A percentile compares a stretch with the other conserved stretches of the same genome.
phyloP scores from a whole-genome alignment of 1,140 invertebrate species.

The Melipona quadrifasciata region DNA sequence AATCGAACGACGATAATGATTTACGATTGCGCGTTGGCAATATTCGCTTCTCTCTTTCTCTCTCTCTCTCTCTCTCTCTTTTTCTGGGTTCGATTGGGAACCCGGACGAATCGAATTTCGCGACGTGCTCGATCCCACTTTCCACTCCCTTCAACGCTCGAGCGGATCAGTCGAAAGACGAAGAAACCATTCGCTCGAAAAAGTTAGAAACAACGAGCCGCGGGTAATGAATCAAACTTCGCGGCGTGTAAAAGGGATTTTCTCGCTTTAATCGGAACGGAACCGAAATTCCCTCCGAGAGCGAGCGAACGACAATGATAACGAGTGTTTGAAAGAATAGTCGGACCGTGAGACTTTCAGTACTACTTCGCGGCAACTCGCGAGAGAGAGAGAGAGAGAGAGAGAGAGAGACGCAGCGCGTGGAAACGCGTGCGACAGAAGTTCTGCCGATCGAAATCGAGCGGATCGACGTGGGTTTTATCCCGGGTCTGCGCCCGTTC shows the following conservation, averaged over 20 bases:
- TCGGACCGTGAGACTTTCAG: conserved; percentile 25
- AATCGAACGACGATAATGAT: conserved; percentile 44
- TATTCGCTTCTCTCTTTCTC: background rate
- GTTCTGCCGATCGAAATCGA: conserved; percentile 7
- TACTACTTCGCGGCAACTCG: background rate
- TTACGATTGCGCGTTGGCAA: conserved; percentile 16
- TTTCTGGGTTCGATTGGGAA: background rate
- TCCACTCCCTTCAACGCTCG: background rate
- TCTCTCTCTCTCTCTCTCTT: background rate
- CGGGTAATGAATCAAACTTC: background rate
- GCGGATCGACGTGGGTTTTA: conserved; percentile 6
- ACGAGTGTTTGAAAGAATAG: conserved; percentile 20
- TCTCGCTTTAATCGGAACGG: background rate
- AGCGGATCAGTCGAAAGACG: no score
- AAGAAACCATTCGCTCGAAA: background rate
- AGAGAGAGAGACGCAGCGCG: background rate
- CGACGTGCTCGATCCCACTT: background rate
- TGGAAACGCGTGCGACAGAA: background rate
- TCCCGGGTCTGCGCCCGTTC: background rate
- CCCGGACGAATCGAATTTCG: background rate
- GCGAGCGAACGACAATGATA: conserved; percentile 9
- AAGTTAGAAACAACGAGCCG: background rate
- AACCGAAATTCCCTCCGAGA: background rate
- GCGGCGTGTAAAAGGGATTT: background rate
- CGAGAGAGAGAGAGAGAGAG: background rate